Evolutionary conservation across 2,113 vertebrate species (phyloP), one percentile per base, ranked within the genome.

Genomic region (Trinectes maculatus): DNA sequence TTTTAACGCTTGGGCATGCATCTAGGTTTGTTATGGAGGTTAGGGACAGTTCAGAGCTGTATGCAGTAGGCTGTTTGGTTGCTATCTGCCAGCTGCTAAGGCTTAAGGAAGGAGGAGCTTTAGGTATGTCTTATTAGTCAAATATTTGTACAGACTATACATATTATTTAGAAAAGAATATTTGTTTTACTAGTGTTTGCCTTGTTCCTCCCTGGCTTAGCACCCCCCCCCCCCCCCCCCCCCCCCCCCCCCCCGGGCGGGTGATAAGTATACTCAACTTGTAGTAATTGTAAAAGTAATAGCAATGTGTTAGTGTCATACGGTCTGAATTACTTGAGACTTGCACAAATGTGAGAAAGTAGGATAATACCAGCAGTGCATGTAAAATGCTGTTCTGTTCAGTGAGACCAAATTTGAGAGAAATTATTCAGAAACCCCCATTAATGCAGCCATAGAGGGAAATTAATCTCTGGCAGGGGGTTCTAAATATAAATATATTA

Each of bases 1-100:
- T 26, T 7, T n/a, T 66, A 33, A 53, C 5, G 4, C 36, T 48
- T 1, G 3, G 28, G 18, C n/a, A n/a, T 13, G 39, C 36, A 49
- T 24, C 37, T n/a, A n/a, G 34, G 66, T 60, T 82, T 80, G 47
- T 55, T 64, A 8, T 60, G 3, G 4, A 28, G 47, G 58, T 63
- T 84, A 77, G 53, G 47, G 66, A 55, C 47, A 34, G 67, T 62
- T 74, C 31, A 43, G 31, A 57, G 11, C 37, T 8, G 21, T 6
- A 15, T 18, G 19, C 34, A 48, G 15, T n/a, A 3, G 33, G 36
- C 44, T 44, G 39, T 49, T 70, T 31, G n/a, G 26, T 26, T 18
- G 39, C 51, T 6, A 9, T 47, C 2, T 3, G 36, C 52, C 10
- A 7, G 44, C 31, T n/a, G 4, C n/a, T 29, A 57, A 43, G 12